Base-by-base conservation (phyloP, 2,888 invertebrate species). In the Drosophila peninsularis region DNA sequence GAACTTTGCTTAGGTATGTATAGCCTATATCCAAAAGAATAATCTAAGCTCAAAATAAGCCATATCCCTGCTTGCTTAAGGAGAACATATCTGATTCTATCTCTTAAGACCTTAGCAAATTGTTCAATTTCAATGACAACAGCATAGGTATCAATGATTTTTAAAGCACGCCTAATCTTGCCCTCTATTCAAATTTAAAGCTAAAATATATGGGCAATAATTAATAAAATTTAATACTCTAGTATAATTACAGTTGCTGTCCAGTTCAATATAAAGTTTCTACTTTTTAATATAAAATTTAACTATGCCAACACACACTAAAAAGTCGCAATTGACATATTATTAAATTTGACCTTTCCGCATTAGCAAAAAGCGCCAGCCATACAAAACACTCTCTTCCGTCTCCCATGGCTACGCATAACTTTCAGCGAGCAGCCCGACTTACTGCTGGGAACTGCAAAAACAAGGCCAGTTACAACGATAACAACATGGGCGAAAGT, bases 251-350 rank as follows among this genome's bases (percentile, higher is more conserved):
- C 30, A 30, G 30, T 5, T 5, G 17, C 4, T 11, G 45, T 17
- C 5, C 27, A 30, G 30, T 17, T 30, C 14, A 47, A 47, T 32
- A 7, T 30, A 19, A 30, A 32, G 5, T 32, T 47, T 19, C 30
- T 30, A 32, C 13, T 19, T 32, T 47, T 47, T 13, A 50, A 24
- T 37, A 17, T 52, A 24, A 72, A 77, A 81, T 67, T 69, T 67
- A 84, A 84, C 78, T 79, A 77, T 57, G 60, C 50, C 60, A 62
- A 65, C 73, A 58, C 5, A n/a, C 71, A 80, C 69, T 82, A 62
- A 67, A 79, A 52, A 55, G 52, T 54, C 47, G 47, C 62, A 78
- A 74, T 71, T 67, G 72, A 75, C 72, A 71, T 65, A 84, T 85
- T 85, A 80, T 85, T 80, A 76, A 76, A 77, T 70, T 67, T 63